phyloP scores from a whole-genome alignment of 2,113 vertebrate species.

The Colius striatus region DNA sequence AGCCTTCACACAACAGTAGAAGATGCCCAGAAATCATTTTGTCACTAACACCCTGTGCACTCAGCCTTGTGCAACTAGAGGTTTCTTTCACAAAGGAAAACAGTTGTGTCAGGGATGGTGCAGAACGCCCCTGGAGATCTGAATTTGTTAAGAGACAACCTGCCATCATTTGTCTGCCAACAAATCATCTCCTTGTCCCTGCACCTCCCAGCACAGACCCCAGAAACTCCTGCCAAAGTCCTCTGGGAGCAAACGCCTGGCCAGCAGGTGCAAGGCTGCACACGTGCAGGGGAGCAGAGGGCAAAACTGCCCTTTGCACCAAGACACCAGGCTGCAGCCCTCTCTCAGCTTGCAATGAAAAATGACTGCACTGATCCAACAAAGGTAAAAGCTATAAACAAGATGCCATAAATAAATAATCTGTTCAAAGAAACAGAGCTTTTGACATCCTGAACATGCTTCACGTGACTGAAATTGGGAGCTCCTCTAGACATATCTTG shows the following conservation, averaged over 20 bases:
- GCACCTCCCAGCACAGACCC: neutral
- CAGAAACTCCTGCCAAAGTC: neutral
- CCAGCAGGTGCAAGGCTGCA: neutral
- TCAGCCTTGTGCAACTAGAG: neutral
- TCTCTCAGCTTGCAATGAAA: neutral
- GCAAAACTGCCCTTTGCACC: neutral
- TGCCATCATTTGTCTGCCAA: neutral
- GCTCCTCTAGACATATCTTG: rapidly evolving
- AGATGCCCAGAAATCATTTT: neutral
- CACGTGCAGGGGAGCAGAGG: rapidly evolving
- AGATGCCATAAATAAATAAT: neutral
- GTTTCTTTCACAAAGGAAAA: neutral
- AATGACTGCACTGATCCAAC: neutral
- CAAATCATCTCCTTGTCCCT: neutral
- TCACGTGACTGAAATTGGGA: neutral
- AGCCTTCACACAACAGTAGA: neutral
- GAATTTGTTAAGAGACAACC: neutral
- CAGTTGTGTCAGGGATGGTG: neutral
- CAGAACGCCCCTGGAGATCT: neutral
- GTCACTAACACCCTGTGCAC: neutral
- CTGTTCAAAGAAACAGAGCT: neutral
- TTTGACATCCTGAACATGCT: neutral
- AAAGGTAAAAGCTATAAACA: neutral
- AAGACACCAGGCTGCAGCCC: neutral
- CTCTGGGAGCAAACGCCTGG: rapidly evolving